Evolutionary conservation across 37 sponge, comb jelly and placozoan species (phyloP), one percentile per base, ranked within the genome.

Genomic region (Eunapius fragilis): DNA sequence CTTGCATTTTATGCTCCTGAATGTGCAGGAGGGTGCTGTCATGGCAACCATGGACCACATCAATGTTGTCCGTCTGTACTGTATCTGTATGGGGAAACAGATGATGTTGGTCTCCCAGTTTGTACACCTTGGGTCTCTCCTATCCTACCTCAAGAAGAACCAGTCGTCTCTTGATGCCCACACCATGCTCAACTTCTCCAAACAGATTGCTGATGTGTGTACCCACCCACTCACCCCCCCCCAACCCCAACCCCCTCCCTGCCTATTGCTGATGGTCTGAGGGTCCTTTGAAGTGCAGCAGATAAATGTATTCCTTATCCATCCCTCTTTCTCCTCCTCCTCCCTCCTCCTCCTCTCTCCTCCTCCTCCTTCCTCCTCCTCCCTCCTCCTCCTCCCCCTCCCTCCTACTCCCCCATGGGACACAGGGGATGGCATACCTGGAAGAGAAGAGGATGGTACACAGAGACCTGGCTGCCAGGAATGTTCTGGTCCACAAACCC

Each of bases 61-160:
- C 26, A 85, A 97, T 69, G 85, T 97, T 3, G 98, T 98, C 7
- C 88, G 94, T 0, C 74, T 98, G 67, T 89, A 91, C 50, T 75
- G 92, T 76, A 70, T 98, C 31, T 95, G 92, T 48, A 93, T 96
- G 94, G 96, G 94, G 2, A n/a, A 76, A 31, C 71, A 89, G 78
- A 85, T 98, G 90, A 95, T 95, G 96, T 77, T 98, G 14, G 83
- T 98, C 27, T 93, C 94, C 2, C 90, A 98, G 88, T 91, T 98
- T 78, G 88, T 98, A 19, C 90, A 87, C 30, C 87, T 91, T 33
- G 98, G 98, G 19, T 86, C 98, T 7, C 90, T 98, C 14, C 71
- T 98, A 31, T 87, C 88, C 80, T 95, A 93, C 82, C 84, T 98
- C 33, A 85, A 94, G 85, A 96, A 94, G 75, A 75, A 91, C 81